These are phyloP conservation scores for Maniola hyperantus DNA, from an alignment of 2,888 invertebrate species.

Conservation along the genomic window DNA sequence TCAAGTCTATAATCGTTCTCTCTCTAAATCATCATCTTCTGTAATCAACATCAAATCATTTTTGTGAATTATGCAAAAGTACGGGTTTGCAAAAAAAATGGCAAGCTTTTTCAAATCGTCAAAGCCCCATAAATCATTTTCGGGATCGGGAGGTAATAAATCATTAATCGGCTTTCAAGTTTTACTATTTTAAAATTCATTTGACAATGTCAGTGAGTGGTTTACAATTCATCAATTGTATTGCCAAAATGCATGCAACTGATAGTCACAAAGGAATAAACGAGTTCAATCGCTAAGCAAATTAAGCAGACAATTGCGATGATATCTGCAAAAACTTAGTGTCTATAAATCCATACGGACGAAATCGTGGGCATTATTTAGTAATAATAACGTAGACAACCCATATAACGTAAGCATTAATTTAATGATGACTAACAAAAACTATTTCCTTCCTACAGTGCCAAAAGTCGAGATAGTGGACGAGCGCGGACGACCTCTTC, in stretches of 20 bases:
- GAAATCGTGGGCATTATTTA: no score
- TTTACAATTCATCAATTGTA: constrained; percentile 26
- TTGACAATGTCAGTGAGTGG: constrained; percentile 23
- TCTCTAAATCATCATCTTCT: no score
- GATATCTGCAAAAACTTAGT: no score
- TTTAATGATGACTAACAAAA: neutral
- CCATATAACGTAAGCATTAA: no score
- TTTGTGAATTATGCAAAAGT: neutral
- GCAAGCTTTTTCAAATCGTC: constrained; percentile 5
- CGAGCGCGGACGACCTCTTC: constrained; percentile 88
- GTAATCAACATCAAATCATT: no score
- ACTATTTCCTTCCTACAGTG: constrained; percentile 75
- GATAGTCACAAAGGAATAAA: constrained; percentile 6
- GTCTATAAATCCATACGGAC: no score
- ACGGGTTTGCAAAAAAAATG: neutral
- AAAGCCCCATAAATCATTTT: constrained; percentile 19
- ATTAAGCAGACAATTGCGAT: neutral
- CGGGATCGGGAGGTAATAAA: neutral
- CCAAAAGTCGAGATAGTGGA: constrained; percentile 92
- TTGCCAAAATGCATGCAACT: constrained; percentile 15
- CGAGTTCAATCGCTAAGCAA: neutral
- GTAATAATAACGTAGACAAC: no score
- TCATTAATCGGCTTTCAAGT: constrained; percentile 10
- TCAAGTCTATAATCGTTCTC: no score
- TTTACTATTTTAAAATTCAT: constrained; percentile 24